phyloP scores from a whole-genome alignment of 2,113 vertebrate species.

The Equus przewalskii region DNA sequence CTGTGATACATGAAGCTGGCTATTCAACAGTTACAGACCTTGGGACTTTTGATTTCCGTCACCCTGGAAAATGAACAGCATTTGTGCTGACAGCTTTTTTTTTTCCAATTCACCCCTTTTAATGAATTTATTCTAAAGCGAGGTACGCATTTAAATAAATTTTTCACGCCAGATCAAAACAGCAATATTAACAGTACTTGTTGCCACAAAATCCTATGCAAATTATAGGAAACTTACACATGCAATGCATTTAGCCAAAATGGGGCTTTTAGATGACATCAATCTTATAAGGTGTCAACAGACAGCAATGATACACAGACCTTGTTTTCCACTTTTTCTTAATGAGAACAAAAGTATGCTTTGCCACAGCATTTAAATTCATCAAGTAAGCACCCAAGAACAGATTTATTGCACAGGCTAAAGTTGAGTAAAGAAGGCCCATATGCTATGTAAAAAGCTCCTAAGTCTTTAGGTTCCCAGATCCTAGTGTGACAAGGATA shows the following conservation, averaged over 20 bases:
- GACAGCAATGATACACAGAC: conserved; percentile 67
- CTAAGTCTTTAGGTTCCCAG: conserved; percentile 65
- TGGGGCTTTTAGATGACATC: conserved; percentile 79
- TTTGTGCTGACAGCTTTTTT: conserved; percentile 80
- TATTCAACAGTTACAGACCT: conserved; percentile 76
- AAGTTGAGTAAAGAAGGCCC: conserved; percentile 65
- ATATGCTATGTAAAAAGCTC: conserved; percentile 59
- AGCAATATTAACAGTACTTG: conserved; percentile 84
- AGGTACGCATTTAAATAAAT: conserved; percentile 85
- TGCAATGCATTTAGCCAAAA: conserved; percentile 79
- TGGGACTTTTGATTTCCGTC: conserved; percentile 80
- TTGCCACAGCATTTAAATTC: conserved; percentile 75
- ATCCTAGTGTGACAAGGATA: conserved; percentile 73
- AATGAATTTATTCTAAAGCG: conserved; percentile 85
- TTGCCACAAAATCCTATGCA: conserved; percentile 77
- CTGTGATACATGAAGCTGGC: conserved; percentile 78
- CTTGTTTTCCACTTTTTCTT: conserved; percentile 81
- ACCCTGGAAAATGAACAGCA: conserved; percentile 81
- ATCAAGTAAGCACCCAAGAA: conserved; percentile 76
- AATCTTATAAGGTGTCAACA: conserved; percentile 80
- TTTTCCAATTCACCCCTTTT: conserved; percentile 78
- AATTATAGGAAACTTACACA: conserved; percentile 81
- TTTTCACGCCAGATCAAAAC: conserved; percentile 80
- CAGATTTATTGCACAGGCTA: conserved; percentile 66
- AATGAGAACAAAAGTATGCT: conserved; percentile 79